Conservation (phyloP, 2,113 vertebrate genomes). For the Hylia prasina region DNA sequence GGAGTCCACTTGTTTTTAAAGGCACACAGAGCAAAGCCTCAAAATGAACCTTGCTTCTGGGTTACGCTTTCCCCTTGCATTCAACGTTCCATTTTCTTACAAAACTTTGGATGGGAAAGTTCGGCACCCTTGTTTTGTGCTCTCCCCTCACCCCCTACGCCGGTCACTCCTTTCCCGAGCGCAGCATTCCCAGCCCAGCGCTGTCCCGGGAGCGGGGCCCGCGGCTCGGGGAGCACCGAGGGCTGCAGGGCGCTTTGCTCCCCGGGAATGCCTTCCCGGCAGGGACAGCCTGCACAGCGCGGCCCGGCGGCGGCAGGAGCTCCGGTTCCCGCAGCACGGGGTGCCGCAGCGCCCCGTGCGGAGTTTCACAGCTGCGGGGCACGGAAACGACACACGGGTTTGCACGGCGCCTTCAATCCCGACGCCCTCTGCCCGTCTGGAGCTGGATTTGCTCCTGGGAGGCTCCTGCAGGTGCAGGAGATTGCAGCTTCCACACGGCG, state of each 20-base stretch:
- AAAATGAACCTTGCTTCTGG: neutral
- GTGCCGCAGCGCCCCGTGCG: accelerated
- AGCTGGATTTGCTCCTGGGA: neutral
- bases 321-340: neutral
- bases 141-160: too few relatives aligned
- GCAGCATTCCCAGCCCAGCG: neutral
- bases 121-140: neutral
- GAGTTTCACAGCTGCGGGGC: neutral
- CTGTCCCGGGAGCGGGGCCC: too few relatives aligned
- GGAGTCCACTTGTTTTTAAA: neutral
- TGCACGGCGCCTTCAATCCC: too few relatives aligned
- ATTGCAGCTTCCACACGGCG: accelerated
- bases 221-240: too few relatives aligned
- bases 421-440: neutral
- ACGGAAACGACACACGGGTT: too few relatives aligned
- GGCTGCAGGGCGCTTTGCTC: neutral
- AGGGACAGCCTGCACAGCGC: neutral
- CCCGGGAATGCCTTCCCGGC: neutral
- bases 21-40: neutral
- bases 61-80: accelerated
- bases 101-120: neutral
- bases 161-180: too few relatives aligned
- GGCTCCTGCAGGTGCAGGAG: neutral
- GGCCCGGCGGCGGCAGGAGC: too few relatives aligned
- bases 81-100: neutral